A percentile compares a stretch with the other conserved stretches of the same genome.
phyloP scores from a whole-genome alignment of 2,888 invertebrate species.

The Conomelus anceps region DNA sequence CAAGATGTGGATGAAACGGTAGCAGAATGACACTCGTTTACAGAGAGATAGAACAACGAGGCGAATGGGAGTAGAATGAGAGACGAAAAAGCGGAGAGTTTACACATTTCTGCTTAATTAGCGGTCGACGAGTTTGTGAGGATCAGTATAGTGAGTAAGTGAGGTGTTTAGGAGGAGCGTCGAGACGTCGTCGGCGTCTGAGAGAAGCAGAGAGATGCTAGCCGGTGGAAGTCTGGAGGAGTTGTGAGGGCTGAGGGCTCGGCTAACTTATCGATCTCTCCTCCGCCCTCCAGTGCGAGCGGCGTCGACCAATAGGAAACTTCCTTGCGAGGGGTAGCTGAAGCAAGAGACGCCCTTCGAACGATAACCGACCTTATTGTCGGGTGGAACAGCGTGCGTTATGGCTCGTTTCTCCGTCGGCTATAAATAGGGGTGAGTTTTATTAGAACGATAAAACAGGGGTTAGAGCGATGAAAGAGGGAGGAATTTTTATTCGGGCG shows the following conservation, averaged over 20 bases:
- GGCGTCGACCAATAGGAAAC: not conserved
- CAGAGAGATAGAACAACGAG: not conserved
- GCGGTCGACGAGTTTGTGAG: not conserved
- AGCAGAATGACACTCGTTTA: not conserved
- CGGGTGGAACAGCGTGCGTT: not conserved
- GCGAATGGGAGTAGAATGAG: not conserved
- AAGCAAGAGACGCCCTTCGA: not conserved
- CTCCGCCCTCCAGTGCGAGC: not conserved
- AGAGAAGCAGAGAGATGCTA: not conserved
- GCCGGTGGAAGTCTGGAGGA: not conserved
- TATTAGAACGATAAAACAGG: slow-evolving; percentile 29
- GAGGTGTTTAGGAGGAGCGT: no score
- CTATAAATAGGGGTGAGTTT: slow-evolving; percentile 28
- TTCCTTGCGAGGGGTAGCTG: not conserved
- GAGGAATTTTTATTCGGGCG: slow-evolving; percentile 26
- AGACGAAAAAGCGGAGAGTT: not conserved
- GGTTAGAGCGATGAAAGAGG: slow-evolving; percentile 25
- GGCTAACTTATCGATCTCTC: slow-evolving; percentile 1
- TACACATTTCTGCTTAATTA: not conserved
- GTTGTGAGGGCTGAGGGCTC: slow-evolving; percentile 4
- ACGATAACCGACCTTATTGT: slow-evolving; percentile 16
- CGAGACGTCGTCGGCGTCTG: not conserved
- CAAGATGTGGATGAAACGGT: not conserved
- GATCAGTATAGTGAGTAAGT: no score
- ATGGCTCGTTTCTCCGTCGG: not conserved